Percentiles rank a stretch among this genome's conserved stretches.
Evolutionary conservation across 2,113 vertebrate genomes (phyloP).

Genomic region (Periophthalmodon schlosseri): DNA sequence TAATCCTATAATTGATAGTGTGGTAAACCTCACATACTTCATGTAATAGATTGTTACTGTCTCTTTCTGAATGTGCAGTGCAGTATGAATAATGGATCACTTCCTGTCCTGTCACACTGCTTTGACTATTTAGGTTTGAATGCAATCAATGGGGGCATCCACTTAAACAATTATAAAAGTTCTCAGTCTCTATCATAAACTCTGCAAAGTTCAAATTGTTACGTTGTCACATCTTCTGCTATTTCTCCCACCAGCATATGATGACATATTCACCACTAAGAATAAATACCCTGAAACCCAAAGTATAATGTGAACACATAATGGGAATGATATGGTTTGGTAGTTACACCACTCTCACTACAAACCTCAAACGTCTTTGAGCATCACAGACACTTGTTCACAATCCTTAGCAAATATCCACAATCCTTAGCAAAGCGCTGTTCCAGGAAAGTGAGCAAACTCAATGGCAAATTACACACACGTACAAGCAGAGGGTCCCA

Average conservation of each 20-base stretch:
- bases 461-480: neutral
- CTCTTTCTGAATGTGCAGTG: slow-evolving; percentile 4
- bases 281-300: slow-evolving; percentile 2
- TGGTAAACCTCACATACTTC: neutral
- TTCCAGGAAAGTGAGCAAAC: slow-evolving; percentile 21
- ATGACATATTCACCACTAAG: slow-evolving; percentile 3
- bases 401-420: slow-evolving; percentile 24
- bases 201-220: slow-evolving; percentile 13
- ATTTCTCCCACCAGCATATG: slow-evolving; percentile 1
- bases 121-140: slow-evolving; percentile 44
- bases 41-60: neutral
- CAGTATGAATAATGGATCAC: slow-evolving; percentile 29
- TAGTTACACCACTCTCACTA: slow-evolving; percentile 33
- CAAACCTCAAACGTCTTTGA: slow-evolving; percentile 16
- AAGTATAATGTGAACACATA: slow-evolving; percentile 1
- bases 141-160: slow-evolving; percentile 26
- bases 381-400: slow-evolving; percentile 16
- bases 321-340: slow-evolving; percentile 37
- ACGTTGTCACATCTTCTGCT: neutral
- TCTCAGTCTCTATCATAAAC: slow-evolving; percentile 24
- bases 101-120: slow-evolving; percentile 29
- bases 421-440: slow-evolving; percentile 22
- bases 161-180: slow-evolving; percentile 34
- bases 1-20: neutral
- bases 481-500: neutral